Percentiles rank a stretch among this genome's conserved stretches.
Evolutionary conservation across 2,797 vertebrate species (phyloP).

Genomic region (Erethizon dorsatum): DNA sequence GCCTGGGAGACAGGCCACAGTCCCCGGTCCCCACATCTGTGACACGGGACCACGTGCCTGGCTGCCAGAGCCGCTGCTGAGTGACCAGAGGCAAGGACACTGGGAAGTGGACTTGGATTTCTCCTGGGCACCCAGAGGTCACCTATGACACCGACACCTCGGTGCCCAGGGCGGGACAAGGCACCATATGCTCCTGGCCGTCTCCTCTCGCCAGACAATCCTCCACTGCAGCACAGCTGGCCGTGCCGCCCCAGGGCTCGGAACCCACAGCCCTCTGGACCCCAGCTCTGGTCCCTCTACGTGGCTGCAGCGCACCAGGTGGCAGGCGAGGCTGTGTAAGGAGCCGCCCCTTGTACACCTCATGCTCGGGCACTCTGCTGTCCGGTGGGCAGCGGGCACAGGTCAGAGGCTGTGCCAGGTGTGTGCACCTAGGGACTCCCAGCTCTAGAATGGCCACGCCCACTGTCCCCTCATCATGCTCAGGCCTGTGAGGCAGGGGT

Average conservation of each 20-base stretch:
- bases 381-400: background rate
- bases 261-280: rapidly evolving
- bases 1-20: background rate
- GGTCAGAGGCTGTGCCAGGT: background rate
- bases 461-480: background rate
- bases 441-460: background rate
- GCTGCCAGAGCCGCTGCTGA: background rate
- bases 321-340: too few relatives aligned
- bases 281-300: rapidly evolving
- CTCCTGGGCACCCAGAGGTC: background rate
- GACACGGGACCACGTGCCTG: rapidly evolving
- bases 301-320: background rate
- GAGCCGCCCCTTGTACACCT: background rate
- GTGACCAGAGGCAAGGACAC: background rate
- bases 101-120: too few relatives aligned
- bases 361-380: background rate
- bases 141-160: background rate
- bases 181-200: background rate
- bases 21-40: background rate
- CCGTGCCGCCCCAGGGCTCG: rapidly evolving
- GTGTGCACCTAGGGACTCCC: background rate
- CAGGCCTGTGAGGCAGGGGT: background rate
- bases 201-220: background rate
- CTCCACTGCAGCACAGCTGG: background rate
- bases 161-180: background rate